A percentile compares a stretch with the other conserved stretches of the same genome.
Conservation (phyloP, 2,888 invertebrate species). For the Scrobipalpa atriplicella region DNA sequence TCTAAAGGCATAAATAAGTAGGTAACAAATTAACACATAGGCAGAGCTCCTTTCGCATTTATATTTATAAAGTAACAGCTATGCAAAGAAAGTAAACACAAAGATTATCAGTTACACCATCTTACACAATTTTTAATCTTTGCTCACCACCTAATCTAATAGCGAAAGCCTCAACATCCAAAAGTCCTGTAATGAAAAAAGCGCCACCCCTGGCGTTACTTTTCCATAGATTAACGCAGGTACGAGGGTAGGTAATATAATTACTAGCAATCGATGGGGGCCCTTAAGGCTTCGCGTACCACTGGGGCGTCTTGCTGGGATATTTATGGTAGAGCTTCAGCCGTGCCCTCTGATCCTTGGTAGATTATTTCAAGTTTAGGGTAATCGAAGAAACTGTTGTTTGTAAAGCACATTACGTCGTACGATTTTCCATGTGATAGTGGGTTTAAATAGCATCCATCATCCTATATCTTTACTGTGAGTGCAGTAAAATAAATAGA, state of each 20-base stretch:
- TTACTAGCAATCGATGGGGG: conserved; percentile 71
- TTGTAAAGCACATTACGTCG: neutral
- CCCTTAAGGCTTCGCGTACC: conserved; percentile 52
- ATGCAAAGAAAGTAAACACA: neutral
- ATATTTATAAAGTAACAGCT: no score
- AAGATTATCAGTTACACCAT: neutral
- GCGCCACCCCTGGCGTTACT: conserved; percentile 50
- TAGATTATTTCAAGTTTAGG: conserved; percentile 18
- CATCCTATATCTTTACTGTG: no score
- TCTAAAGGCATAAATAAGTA: no score
- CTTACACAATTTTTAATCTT: neutral
- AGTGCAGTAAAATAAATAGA: no score
- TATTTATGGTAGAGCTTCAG: conserved; percentile 53
- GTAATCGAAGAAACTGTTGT: neutral
- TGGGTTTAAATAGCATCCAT: no score
- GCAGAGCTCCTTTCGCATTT: no score
- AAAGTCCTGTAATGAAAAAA: conserved; percentile 26
- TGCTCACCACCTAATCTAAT: conserved; percentile 18
- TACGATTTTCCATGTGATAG: no score
- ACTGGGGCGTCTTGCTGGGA: conserved; percentile 60
- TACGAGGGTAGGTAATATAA: conserved; percentile 69
- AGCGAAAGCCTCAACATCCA: conserved; percentile 17
- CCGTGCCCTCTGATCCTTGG: conserved; percentile 23
- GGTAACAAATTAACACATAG: no score
- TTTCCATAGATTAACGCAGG: conserved; percentile 66